These are phyloP conservation scores for Prionailurus bengalensis DNA, from an alignment of 2,113 vertebrate genomes.

Conservation along the genomic window DNA sequence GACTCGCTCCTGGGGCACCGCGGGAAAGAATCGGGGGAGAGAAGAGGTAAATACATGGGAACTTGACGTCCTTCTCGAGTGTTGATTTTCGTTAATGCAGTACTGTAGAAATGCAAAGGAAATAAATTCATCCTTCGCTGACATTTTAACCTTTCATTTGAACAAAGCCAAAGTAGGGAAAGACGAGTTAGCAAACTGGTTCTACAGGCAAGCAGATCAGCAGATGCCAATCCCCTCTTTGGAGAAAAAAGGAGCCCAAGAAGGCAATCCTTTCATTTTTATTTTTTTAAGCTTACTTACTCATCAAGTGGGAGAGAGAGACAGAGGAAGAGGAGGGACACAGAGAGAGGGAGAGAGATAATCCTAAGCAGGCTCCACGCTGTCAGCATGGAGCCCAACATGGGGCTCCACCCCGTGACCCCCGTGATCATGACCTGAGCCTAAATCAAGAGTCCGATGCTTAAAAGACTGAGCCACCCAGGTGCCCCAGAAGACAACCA, in stretches of 20 bases:
- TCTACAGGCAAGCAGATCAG: neutral
- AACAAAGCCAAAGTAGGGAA: neutral
- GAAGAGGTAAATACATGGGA: neutral
- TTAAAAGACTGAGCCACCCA: too few relatives aligned
- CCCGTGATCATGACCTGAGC: too few relatives aligned
- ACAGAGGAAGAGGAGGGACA: too few relatives aligned
- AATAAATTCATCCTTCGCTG: neutral
- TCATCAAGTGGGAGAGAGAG: too few relatives aligned
- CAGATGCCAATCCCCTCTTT: neutral
- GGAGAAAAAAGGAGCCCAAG: neutral
- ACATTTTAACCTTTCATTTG: neutral
- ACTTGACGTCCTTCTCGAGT: neutral
- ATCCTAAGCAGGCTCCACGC: too few relatives aligned
- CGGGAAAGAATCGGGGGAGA: neutral
- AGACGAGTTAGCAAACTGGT: neutral
- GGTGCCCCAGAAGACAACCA: neutral
- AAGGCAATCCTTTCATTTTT: too few relatives aligned
- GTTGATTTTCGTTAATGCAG: neutral
- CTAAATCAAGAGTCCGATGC: too few relatives aligned
- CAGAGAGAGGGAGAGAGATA: too few relatives aligned
- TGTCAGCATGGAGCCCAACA: too few relatives aligned
- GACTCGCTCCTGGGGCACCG: conserved; percentile 92
- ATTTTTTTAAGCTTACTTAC: too few relatives aligned
- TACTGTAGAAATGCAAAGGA: neutral
- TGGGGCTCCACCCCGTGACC: too few relatives aligned